Conservation (phyloP, 1,140 invertebrate genomes). For the Meloidogyne hapla region DNA sequence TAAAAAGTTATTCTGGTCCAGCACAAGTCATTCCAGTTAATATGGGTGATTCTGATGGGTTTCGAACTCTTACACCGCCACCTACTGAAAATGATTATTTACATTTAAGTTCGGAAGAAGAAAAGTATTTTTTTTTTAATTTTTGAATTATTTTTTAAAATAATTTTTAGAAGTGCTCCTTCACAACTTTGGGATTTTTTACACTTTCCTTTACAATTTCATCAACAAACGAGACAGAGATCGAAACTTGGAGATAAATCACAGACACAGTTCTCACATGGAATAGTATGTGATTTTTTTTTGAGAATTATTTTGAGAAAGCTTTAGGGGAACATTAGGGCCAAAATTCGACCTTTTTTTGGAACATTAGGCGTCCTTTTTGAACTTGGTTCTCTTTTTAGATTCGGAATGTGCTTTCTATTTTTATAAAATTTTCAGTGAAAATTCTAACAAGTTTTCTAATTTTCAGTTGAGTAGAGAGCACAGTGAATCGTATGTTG, state of each 20-base stretch:
- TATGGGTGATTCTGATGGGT: conserved; percentile 29
- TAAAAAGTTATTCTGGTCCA: conserved; percentile 35
- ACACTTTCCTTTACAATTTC: background rate
- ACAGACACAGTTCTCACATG: background rate
- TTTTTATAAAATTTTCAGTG: too few relatives aligned
- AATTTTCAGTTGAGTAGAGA: background rate
- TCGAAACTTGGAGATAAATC: background rate
- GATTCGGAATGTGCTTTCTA: too few relatives aligned
- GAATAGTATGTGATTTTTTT: background rate
- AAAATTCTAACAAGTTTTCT: too few relatives aligned
- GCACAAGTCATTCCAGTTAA: conserved; percentile 27
- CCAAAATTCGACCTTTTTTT: too few relatives aligned
- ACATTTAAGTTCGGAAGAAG: conserved; percentile 1
- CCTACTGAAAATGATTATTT: conserved; percentile 44
- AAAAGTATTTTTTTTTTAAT: background rate
- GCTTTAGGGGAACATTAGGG: too few relatives aligned
- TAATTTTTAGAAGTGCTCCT: background rate
- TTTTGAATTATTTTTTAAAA: background rate
- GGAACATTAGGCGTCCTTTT: too few relatives aligned
- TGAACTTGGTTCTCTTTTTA: too few relatives aligned
- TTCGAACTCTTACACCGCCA: conserved; percentile 34
- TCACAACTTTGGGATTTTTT: conserved; percentile 2
- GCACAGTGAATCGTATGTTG: background rate
- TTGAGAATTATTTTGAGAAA: too few relatives aligned
- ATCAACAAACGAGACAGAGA: background rate